Base-by-base conservation (phyloP, 2,113 vertebrate species). In the Trichomycterus rosablanca region DNA sequence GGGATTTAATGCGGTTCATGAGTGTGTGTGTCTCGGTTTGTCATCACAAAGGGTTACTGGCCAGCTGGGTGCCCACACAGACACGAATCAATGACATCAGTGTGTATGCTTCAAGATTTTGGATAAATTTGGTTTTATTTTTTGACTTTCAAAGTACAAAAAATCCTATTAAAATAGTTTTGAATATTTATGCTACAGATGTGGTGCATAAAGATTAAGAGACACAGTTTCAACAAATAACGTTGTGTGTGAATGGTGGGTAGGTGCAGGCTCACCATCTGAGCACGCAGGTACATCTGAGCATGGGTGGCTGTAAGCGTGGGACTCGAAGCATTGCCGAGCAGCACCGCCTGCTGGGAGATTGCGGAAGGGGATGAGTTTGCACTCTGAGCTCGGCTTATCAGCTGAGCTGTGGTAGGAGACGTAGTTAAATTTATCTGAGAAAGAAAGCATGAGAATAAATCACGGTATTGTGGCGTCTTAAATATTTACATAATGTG, bases 211-310 rank as follows among this genome's bases (percentile, higher is more conserved):
- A n/a, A n/a, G n/a, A n/a, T n/a, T n/a, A n/a, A n/a, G n/a, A n/a
- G n/a, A n/a, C n/a, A n/a, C 15, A 45, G 24, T 19, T 11, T 16
- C 4, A 20, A 5, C 26, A 63, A 15, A 40, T 5, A 12, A 24
- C 11, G 14, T 34, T 43, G 7, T 44, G 12, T 40, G 37, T 55
- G 7, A 7, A 48, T 20, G 44, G 20, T 19, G 54, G 23, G 50
- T 53, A 45, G 63, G 35, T 70, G 48, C 51, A 24, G 37, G 48
- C 88, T 90, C 83, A 98, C 96, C 96, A 98, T 98, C 90, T 98
- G 96, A 7, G 95, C 94, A 8, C 93, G 90, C 49, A 98, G 90
- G 78, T 98, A 98, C 96, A 98, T 97, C 84, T 97, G 96, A 0
- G 96, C 96, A 82, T 98, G 95, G 80, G 92, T 97, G 73, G 95